Base-by-base conservation (phyloP, 2,888 invertebrate genomes). In the Drosophila trichaetosa region DNA sequence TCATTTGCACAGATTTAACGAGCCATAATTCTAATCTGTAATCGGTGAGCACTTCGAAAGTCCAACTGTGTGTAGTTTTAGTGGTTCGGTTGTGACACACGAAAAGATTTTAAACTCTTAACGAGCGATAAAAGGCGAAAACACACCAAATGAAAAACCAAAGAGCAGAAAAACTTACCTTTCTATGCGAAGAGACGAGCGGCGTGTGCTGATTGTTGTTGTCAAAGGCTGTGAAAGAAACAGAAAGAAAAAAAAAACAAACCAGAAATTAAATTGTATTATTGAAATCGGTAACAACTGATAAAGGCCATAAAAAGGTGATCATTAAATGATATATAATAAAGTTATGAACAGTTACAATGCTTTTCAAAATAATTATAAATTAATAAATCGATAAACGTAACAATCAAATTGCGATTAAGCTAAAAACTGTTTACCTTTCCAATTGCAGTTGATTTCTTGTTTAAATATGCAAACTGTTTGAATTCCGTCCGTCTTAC, bases 1-100 rank as follows among this genome's bases (percentile, higher is more conserved):
- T 73, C 78, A 86, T 87, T 84, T 76, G 67, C 60, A 66, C 53
- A 54, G 60, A 54, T 60, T 86, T 86, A 73, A 87, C 64, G 79
- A 76, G 66, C 88, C 63, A 83, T 89, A 89, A 87, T 89, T 89
- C 86, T 85, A 80, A 86, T 86, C 90, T 80, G 56, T 78, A 74
- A 87, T 86, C 88, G 73, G 71, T 67, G 56, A 71, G 61, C 84
- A 79, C 80, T 82, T 62, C 57, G 85, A 73, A 75, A 69, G 58
- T 57, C 38, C 33, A 48, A 60, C 46, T 52, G 51, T 29, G 51
- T 66, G n/a, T 27, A 36, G 58, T 53, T 69, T 60, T 49, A 52
- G 49, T 51, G 51, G 18, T 51, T 46, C 42, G 38, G 38, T 51
- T 63, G 66, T 66, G 67, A 67, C 56, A 69, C 83, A 71, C 76